Evolutionary conservation across 2,888 invertebrate species (phyloP), one percentile per base, ranked within the genome.

Genomic region (Nysson spinosus): DNA sequence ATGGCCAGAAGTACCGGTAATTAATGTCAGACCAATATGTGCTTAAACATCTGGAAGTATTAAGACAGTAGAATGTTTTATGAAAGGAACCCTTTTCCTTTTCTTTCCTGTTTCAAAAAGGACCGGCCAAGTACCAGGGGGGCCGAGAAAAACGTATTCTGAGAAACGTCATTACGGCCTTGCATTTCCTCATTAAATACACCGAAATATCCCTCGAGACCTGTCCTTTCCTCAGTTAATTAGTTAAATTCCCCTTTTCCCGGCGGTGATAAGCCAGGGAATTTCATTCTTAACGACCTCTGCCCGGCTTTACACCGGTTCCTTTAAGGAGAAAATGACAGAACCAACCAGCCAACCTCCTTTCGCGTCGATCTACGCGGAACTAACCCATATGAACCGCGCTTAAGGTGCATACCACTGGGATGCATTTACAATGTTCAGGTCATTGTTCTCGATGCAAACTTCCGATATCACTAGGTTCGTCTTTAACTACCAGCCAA

Each of bases 271-370:
- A 77, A 77, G 77, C 77, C 54, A 30, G 68, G 30, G 77, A 75
- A 78, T 77, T 78, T 75, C 75, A 69, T 75, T 75, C 78, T 77
- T 70, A 75, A 78, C 72, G 77, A 77, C 58, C 72, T 44, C 68
- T 42, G 69, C 54, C 66, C 47, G 60, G 56, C 57, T 61, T 51
- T 44, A 44, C 55, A 32, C 22, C 46, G 73, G 51, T 55, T 66
- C 64, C 77, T 72, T 76, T 67, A 71, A 75, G 68, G 70, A 51
- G 73, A 76, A 73, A 75, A 75, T 76, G 73, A 75, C 73, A 56
- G 49, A 65, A 52, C 64, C 40, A 50, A 24, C 39, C 50, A 39
- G 51, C 32, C 49, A 35, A 35, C 42, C 39, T 22, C 50, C 40
- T 68, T 64, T 54, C 49, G 17, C 17, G 17, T 32, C 12, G 32